Evolutionary conservation across 2,888 invertebrate genomes (phyloP), one percentile per base, ranked within the genome.

Genomic region (Chelonus formosanus): DNA sequence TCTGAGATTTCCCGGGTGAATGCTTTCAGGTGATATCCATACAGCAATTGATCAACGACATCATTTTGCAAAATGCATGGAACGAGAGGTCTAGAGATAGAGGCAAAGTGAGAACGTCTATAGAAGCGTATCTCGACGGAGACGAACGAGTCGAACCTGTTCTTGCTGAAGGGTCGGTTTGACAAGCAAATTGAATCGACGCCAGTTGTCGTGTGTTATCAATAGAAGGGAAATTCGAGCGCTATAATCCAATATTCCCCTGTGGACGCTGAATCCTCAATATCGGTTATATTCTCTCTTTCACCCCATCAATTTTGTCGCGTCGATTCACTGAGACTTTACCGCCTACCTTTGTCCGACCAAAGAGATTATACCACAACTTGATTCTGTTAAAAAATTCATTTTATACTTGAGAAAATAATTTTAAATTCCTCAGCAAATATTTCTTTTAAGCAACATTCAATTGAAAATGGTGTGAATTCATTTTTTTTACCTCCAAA

Each of bases 121-220:
- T 47, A 44, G 8, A 44, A 45, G 6, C 35, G 47, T 35, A 45
- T 45, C 35, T 35, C 47, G 32, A 43, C 20, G 6, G 44, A 7
- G 8, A 32, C 44, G 44, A 43, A 56, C 8, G 44, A 48, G 35
- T 58, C 40, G 32, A 40, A 50, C 35, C 56, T 56, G 31, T 40
- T 56, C 56, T 56, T 56, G 43, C n/a, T n/a, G 36, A 50, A 60
- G 60, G 58, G 47, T 58, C 35, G 57, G 62, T 63, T 67, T 63
- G 67, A 67, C 67, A 62, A 57, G 67, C 57, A 67, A 67, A 67
- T 67, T 67, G 67, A 67, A 67, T 67, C 57, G 67, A 67, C 62
- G 62, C 62, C 61, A 50, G 61, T 66, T 56, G 61, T 47, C 45
- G 61, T 10, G 53, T 20, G 45, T 32, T 48, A 48, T 32, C 58